Conservation (phyloP, 2,888 invertebrate genomes). For the Hipparchia semele region DNA sequence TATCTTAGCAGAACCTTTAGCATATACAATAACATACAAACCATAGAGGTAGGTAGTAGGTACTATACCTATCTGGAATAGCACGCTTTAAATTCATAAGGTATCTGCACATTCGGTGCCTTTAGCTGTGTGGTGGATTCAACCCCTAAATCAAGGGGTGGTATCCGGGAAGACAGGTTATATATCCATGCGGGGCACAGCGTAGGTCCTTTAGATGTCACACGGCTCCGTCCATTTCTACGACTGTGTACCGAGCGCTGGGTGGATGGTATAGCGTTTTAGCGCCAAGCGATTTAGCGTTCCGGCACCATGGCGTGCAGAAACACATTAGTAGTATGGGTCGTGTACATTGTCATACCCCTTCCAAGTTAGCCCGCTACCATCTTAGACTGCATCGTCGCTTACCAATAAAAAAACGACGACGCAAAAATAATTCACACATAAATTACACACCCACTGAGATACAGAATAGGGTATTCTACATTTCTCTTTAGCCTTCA, state of each 20-base stretch:
- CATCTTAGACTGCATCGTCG: too few species aligned
- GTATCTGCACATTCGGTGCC: conserved; percentile 11
- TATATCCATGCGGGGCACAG: conserved; percentile 37
- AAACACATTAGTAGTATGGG: too few species aligned
- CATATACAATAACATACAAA: background rate
- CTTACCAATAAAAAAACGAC: too few species aligned
- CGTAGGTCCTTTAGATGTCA: conserved; percentile 40
- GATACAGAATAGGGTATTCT: too few species aligned
- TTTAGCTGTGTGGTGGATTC: conserved; percentile 25
- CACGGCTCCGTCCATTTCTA: conserved; percentile 64
- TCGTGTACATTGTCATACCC: too few species aligned
- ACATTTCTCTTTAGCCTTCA: too few species aligned
- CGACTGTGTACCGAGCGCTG: conserved; percentile 58
- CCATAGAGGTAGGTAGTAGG: background rate
- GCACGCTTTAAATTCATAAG: conserved; percentile 17
- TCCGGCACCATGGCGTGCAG: too few species aligned
- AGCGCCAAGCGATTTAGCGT: too few species aligned
- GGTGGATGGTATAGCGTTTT: conserved; percentile 22
- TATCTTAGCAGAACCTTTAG: too few species aligned
- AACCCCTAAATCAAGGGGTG: conserved; percentile 35
- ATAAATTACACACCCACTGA: background rate
- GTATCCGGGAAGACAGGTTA: conserved; percentile 37
- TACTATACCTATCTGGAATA: background rate
- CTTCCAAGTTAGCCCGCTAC: too few species aligned
- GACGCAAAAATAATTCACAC: too few species aligned